A percentile compares a stretch with the other conserved stretches of the same genome.
These are phyloP conservation scores for Cyphomyrmex costatus DNA, from an alignment of 1,140 invertebrate genomes.

Conservation along the genomic window DNA sequence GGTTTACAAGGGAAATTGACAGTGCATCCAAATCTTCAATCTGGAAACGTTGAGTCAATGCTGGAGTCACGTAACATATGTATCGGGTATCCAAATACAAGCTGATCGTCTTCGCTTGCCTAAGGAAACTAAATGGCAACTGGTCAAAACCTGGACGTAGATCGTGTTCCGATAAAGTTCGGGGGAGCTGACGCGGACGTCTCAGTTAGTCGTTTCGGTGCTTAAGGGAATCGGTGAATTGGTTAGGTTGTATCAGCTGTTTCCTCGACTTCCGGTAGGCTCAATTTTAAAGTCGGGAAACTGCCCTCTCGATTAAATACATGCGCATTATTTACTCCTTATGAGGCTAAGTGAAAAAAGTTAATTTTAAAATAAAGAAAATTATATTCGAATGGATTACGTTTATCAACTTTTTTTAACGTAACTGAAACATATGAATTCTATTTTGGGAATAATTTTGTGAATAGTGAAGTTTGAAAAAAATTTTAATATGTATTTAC, in stretches of 20 bases:
- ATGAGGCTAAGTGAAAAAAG: background rate
- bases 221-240: constrained; percentile 39
- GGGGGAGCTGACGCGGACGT: constrained; percentile 18
- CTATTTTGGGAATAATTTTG: no score
- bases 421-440: no score
- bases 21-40: background rate
- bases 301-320: background rate
- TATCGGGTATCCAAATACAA: constrained; percentile 16
- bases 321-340: background rate
- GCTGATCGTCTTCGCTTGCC: constrained; percentile 24
- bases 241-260: constrained; percentile 23
- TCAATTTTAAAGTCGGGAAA: background rate
- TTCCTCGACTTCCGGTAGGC: constrained; percentile 31
- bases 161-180: constrained; percentile 54
- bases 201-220: constrained; percentile 57
- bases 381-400: background rate
- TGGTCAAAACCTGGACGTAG: constrained; percentile 45
- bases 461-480: no score
- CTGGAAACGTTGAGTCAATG: constrained; percentile 1
- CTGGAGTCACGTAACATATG: constrained; percentile 13
- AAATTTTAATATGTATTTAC: no score
- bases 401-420: background rate
- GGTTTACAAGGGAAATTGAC: constrained; percentile 23
- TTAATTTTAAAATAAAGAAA: background rate
- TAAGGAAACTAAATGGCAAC: constrained; percentile 56